phyloP scores from a whole-genome alignment of 2,797 vertebrate species.

The Discoglossus pictus region DNA sequence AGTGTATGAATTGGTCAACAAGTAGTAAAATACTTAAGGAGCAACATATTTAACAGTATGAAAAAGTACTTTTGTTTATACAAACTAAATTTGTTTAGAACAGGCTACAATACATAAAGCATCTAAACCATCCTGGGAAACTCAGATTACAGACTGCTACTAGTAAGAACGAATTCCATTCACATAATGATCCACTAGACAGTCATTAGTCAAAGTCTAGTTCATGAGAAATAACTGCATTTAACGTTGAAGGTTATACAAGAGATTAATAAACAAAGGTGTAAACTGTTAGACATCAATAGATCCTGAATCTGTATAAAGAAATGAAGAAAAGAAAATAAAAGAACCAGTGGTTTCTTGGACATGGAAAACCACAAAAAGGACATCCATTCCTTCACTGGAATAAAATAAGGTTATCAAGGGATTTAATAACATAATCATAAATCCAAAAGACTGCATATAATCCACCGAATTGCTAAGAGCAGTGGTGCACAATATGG shows the following conservation, averaged over 20 bases:
- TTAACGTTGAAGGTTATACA: constrained; percentile 30
- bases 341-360: too few relatives aligned
- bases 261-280: constrained; percentile 25
- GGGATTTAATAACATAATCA: too few relatives aligned
- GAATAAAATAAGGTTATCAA: too few relatives aligned
- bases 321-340: not conserved
- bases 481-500: too few relatives aligned
- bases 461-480: too few relatives aligned
- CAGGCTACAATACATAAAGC: constrained; percentile 29
- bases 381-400: too few relatives aligned
- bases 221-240: constrained; percentile 35
- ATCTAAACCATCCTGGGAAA: constrained; percentile 25
- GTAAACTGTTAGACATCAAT: constrained; percentile 1
- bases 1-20: constrained; percentile 3
- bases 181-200: constrained; percentile 37
- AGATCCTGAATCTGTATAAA: not conserved
- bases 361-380: too few relatives aligned
- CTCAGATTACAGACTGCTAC: constrained; percentile 35
- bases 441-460: too few relatives aligned
- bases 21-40: constrained; percentile 29
- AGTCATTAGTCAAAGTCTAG: constrained; percentile 33
- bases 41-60: constrained; percentile 23
- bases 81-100: constrained; percentile 36
- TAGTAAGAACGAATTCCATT: constrained; percentile 43
- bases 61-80: constrained; percentile 22